Evolutionary conservation across 1,140 invertebrate genomes (phyloP).

Genomic region (Octopus sinensis): DNA sequence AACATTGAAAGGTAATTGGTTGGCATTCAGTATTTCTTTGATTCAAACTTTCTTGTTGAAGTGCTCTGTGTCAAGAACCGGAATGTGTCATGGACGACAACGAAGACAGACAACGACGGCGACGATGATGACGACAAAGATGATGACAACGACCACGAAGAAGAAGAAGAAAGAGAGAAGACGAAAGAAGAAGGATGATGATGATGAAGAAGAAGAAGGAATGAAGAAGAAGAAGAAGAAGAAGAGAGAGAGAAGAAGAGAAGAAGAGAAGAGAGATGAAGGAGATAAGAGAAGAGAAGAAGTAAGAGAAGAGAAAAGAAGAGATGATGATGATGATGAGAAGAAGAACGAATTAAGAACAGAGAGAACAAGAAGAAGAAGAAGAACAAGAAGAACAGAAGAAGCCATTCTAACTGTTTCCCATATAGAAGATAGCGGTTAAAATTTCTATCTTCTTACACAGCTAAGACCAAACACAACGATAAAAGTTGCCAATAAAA

Average conservation of each 20-base stretch:
- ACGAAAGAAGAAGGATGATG: background rate
- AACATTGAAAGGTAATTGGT: no score
- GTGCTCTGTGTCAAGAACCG: no score
- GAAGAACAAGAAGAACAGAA: background rate
- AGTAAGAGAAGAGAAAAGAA: slow-evolving; percentile 21
- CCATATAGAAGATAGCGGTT: no score
- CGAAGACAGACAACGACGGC: no score
- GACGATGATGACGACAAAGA: no score
- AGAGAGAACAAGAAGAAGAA: background rate
- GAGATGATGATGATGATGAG: slow-evolving; percentile 10
- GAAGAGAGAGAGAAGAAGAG: slow-evolving; percentile 14
- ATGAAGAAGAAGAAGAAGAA: slow-evolving; percentile 7
- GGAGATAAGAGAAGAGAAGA: slow-evolving; percentile 20
- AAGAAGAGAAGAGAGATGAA: slow-evolving; percentile 20
- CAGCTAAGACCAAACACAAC: no score
- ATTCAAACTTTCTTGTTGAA: no score
- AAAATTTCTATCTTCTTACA: no score
- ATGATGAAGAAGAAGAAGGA: slow-evolving; percentile 1
- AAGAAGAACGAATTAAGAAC: background rate
- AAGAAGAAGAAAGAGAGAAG: background rate
- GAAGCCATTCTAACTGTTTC: no score
- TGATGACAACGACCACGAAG: background rate
- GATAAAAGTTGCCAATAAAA: no score
- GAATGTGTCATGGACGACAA: no score
- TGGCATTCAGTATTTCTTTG: no score